phyloP scores from a whole-genome alignment of 1,140 invertebrate species.

The Galleria mellonella region DNA sequence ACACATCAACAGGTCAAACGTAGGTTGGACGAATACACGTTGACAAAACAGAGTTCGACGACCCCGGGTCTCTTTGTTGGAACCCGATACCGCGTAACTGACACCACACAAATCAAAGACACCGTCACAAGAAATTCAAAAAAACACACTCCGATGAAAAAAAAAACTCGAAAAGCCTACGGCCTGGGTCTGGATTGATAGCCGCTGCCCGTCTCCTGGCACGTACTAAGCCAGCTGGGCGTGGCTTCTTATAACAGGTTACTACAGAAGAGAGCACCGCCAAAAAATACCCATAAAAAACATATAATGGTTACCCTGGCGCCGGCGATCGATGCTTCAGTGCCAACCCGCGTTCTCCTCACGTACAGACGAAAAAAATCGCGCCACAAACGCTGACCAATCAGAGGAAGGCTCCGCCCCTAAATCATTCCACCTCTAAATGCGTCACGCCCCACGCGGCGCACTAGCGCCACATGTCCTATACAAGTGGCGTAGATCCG shows the following conservation, averaged over 20 bases:
- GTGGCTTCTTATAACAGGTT: constrained; percentile 63
- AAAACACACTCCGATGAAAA: constrained; percentile 42
- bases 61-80: not conserved
- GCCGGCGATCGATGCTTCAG: constrained; percentile 51
- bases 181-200: constrained; percentile 57
- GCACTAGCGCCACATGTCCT: constrained; percentile 44
- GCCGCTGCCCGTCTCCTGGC: constrained; percentile 35
- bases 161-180: constrained; percentile 49
- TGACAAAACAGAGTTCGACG: constrained; percentile 4
- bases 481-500: constrained; percentile 49
- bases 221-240: constrained; percentile 47
- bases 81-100: constrained; percentile 22
- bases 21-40: not conserved
- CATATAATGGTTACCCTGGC: constrained; percentile 62
- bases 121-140: constrained; percentile 36
- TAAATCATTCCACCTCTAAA: constrained; percentile 29
- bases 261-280: constrained; percentile 53
- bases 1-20: constrained; percentile 3
- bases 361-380: constrained; percentile 62
- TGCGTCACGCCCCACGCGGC: constrained; percentile 16
- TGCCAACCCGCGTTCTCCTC: constrained; percentile 49
- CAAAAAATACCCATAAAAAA: constrained; percentile 73
- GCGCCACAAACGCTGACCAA: constrained; percentile 40
- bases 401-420: constrained; percentile 25
- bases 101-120: constrained; percentile 45